These are phyloP conservation scores for Colius striatus DNA, from an alignment of 2,113 vertebrate species.

Conservation along the genomic window DNA sequence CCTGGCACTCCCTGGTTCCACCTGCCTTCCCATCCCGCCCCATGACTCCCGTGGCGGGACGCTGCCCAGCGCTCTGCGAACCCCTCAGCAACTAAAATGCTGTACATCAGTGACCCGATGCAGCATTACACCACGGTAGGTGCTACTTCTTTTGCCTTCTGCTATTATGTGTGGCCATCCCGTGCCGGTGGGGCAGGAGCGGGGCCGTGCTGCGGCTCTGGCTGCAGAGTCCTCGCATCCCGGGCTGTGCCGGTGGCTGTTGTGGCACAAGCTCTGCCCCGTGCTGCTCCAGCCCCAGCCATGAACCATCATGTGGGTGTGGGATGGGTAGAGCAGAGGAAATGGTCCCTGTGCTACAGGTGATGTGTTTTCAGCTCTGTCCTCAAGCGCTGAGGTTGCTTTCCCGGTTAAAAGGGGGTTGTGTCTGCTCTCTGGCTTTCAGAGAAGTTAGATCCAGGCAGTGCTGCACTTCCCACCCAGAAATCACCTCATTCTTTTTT, in stretches of 20 bases:
- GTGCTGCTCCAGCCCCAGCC: not conserved
- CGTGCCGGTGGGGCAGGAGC: fast-evolving
- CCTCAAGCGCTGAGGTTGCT: fast-evolving
- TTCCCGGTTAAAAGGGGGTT: not conserved
- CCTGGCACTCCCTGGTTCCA: not conserved
- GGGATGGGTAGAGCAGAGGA: not conserved
- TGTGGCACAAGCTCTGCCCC: too few relatives aligned
- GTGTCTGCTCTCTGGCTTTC: not conserved
- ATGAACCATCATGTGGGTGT: fast-evolving
- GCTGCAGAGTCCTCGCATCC: not conserved
- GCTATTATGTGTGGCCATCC: not conserved
- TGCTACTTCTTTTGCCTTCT: slow-evolving; percentile 9
- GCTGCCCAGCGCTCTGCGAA: slow-evolving; percentile 22
- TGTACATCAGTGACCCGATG: slow-evolving; percentile 83
- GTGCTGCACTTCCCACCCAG: not conserved
- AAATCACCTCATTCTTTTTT: not conserved
- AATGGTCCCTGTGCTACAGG: not conserved
- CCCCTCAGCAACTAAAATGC: slow-evolving; percentile 82
- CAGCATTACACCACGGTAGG: slow-evolving; percentile 88
- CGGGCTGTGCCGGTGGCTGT: not conserved
- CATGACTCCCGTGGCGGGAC: slow-evolving; percentile 76
- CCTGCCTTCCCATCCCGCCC: not conserved
- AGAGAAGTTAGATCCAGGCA: fast-evolving
- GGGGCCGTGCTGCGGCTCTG: not conserved
- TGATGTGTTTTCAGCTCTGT: fast-evolving